Evolutionary conservation across 2,797 vertebrate genomes (phyloP).

Genomic region (Pagetopsis macropterus): DNA sequence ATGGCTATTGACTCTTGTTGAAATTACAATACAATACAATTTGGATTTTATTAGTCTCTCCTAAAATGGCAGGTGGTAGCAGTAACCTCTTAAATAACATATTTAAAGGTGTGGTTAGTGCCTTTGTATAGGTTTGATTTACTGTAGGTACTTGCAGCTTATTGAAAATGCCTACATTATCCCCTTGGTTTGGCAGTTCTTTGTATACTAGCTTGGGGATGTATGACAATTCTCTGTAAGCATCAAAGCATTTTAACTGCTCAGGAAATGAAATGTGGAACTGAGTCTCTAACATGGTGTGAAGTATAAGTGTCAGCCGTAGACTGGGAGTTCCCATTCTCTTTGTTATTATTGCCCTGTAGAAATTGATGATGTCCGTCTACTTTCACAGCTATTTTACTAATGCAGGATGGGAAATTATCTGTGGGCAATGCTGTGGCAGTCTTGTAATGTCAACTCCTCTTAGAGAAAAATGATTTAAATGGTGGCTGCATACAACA

Average conservation of each 20-base stretch:
- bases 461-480: constrained; percentile 65
- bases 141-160: constrained; percentile 20
- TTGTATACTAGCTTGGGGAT: constrained; percentile 16
- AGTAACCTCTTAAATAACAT: background rate
- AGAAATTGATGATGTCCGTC: constrained; percentile 75
- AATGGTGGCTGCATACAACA: constrained; percentile 44
- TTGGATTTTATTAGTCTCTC: background rate
- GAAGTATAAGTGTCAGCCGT: constrained; percentile 61
- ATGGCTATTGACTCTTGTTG: background rate
- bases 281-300: constrained; percentile 61
- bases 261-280: constrained; percentile 58
- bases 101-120: constrained; percentile 20
- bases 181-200: constrained; percentile 18
- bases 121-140: constrained; percentile 24
- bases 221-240: constrained; percentile 39
- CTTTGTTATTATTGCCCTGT: constrained; percentile 74
- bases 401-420: constrained; percentile 72
- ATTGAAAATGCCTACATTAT: constrained; percentile 39
- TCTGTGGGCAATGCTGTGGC: constrained; percentile 60
- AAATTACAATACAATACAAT: background rate
- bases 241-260: constrained; percentile 60
- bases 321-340: constrained; percentile 56
- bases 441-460: constrained; percentile 64
- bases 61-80: background rate
- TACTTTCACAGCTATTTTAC: constrained; percentile 74